phyloP scores from a whole-genome alignment of 2,113 vertebrate genomes.

The Dissostichus mawsoni region DNA sequence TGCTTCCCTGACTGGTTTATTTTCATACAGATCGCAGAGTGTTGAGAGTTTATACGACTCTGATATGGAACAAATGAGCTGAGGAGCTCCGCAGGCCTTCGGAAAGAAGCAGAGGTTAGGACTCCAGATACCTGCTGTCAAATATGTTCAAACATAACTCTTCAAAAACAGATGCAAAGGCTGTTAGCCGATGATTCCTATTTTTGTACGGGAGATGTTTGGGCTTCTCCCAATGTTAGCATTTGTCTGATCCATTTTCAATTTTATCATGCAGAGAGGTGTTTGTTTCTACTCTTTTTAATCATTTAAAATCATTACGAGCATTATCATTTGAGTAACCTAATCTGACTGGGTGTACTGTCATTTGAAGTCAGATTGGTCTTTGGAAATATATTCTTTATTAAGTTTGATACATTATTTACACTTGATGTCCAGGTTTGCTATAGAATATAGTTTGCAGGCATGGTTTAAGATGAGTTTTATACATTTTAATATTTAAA shows the following conservation, averaged over 20 bases:
- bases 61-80: conserved; percentile 66
- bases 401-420: too few species aligned
- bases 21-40: conserved; percentile 63
- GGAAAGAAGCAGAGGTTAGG: conserved; percentile 37
- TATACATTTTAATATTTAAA: too few species aligned
- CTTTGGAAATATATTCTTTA: too few species aligned
- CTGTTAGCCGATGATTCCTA: not conserved
- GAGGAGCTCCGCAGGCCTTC: conserved; percentile 32
- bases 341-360: too few species aligned
- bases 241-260: conserved; percentile 15
- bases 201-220: not conserved
- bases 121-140: conserved; percentile 57
- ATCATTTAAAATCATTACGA: too few species aligned
- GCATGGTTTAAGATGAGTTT: too few species aligned
- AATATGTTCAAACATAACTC: conserved; percentile 35
- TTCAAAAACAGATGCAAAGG: conserved; percentile 35
- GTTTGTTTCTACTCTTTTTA: too few species aligned
- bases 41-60: conserved; percentile 59
- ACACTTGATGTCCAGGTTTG: too few species aligned
- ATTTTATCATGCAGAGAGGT: not conserved
- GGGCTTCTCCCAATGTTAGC: not conserved
- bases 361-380: too few species aligned
- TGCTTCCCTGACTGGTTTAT: conserved; percentile 64
- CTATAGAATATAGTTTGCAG: too few species aligned
- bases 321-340: too few species aligned